phyloP scores from a whole-genome alignment of 2,888 invertebrate genomes.

The Agrilus cyanescens region DNA sequence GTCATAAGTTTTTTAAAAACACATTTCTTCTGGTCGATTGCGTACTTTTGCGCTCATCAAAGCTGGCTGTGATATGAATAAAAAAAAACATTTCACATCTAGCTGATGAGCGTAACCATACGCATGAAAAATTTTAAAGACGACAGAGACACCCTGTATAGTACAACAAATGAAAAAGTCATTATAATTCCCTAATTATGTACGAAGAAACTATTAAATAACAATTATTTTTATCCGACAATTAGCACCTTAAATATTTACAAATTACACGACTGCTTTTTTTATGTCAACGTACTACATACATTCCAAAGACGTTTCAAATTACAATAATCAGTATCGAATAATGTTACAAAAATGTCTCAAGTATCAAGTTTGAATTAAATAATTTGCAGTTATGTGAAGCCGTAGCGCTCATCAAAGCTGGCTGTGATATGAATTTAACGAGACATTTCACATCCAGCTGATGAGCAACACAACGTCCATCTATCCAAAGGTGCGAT shows the following conservation, averaged over 20 bases:
- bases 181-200: no score
- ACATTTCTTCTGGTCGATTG: no score
- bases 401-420: slow-evolving; percentile 83
- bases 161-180: no score
- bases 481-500: slow-evolving; percentile 8
- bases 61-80: slow-evolving; percentile 96
- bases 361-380: neutral
- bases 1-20: no score
- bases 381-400: neutral
- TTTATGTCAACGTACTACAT: no score
- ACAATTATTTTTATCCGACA: no score
- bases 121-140: slow-evolving; percentile 14
- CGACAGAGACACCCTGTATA: neutral
- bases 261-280: no score
- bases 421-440: slow-evolving; percentile 89
- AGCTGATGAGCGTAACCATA: slow-evolving; percentile 62
- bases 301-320: no score
- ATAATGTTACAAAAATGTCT: no score
- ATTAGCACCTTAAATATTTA: no score
- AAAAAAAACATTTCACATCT: slow-evolving; percentile 66
- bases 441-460: slow-evolving; percentile 74
- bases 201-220: no score
- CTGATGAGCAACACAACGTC: slow-evolving; percentile 64
- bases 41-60: slow-evolving; percentile 65
- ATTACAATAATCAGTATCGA: no score